A percentile compares a stretch with the other conserved stretches of the same genome.
Conservation (phyloP, 1,140 invertebrate species). For the Anoplophora glabripennis region DNA sequence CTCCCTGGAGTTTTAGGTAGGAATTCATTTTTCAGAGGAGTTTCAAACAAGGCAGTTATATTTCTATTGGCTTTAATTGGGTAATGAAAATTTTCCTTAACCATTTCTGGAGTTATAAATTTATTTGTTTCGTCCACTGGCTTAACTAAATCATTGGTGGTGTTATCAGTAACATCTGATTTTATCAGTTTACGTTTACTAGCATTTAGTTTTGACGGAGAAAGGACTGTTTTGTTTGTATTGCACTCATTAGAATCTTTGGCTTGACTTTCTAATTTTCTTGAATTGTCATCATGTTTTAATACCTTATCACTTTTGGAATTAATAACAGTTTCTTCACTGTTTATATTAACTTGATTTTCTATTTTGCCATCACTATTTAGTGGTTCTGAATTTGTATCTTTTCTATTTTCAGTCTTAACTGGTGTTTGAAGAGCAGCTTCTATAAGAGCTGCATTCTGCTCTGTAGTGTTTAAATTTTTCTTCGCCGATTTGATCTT, state of each 20-base stretch:
- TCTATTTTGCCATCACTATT: not conserved
- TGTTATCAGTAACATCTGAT: not conserved
- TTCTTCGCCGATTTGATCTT: not conserved
- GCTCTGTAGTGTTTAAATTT: not conserved
- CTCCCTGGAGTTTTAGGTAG: constrained; percentile 34
- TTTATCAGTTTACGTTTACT: constrained; percentile 8
- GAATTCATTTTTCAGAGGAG: constrained; percentile 36
- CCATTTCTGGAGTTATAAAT: constrained; percentile 15
- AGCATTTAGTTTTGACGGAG: not conserved
- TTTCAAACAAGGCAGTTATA: constrained; percentile 32
- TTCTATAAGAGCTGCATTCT: constrained; percentile 7
- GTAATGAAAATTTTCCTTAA: not conserved
- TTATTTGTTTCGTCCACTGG: constrained; percentile 12
- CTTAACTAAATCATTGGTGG: too few species aligned
- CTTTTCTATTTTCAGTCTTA: not conserved
- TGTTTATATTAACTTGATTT: not conserved
- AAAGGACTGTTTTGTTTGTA: not conserved
- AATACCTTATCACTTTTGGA: too few species aligned
- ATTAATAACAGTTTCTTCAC: not conserved
- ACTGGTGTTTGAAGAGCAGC: constrained; percentile 1
- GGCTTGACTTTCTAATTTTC: too few species aligned
- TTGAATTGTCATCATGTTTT: too few species aligned
- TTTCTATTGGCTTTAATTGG: constrained; percentile 18
- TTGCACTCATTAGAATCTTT: too few species aligned
- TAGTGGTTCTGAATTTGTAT: not conserved